Evolutionary conservation across 1,140 invertebrate genomes (phyloP).

Genomic region (Oreohelix idahoensis): DNA sequence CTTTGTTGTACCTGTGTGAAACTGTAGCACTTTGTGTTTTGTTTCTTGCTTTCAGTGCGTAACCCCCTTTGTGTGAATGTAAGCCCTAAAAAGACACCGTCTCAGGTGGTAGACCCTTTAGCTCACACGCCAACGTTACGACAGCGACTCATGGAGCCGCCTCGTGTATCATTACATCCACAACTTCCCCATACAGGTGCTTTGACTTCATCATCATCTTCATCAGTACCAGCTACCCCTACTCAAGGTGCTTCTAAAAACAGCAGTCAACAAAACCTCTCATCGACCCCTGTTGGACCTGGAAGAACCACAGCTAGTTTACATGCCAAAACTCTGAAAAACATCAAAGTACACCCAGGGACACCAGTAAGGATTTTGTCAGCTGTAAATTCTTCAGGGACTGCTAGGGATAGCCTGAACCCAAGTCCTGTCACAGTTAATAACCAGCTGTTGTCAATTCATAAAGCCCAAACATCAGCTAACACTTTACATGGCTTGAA

Average conservation of each 20-base stretch:
- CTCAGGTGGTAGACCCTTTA: conserved; percentile 36
- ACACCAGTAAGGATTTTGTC: neutral
- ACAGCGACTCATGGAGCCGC: conserved; percentile 64
- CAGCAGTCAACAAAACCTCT: neutral
- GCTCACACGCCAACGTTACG: conserved; percentile 60
- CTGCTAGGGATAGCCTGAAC: neutral
- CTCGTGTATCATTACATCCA: conserved; percentile 55
- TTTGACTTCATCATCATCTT: conserved; percentile 14
- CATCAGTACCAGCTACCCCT: conserved; percentile 23
- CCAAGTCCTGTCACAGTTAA: neutral
- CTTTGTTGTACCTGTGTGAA: conserved; percentile 34
- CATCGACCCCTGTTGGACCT: neutral
- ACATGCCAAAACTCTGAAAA: neutral
- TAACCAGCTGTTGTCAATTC: neutral
- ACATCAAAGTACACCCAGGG: neutral
- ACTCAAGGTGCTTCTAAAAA: conserved; percentile 21
- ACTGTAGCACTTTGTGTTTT: conserved; percentile 44
- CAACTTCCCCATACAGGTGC: conserved; percentile 58
- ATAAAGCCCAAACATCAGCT: neutral
- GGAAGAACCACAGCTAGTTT: neutral
- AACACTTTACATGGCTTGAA: neutral
- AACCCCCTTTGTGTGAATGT: conserved; percentile 59
- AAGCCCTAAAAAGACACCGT: conserved; percentile 40
- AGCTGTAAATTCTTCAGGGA: conserved; percentile 9
- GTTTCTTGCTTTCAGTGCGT: conserved; percentile 68